These are phyloP conservation scores for Pseudorectes ferrugineus DNA, from an alignment of 2,113 vertebrate genomes.

Conservation along the genomic window DNA sequence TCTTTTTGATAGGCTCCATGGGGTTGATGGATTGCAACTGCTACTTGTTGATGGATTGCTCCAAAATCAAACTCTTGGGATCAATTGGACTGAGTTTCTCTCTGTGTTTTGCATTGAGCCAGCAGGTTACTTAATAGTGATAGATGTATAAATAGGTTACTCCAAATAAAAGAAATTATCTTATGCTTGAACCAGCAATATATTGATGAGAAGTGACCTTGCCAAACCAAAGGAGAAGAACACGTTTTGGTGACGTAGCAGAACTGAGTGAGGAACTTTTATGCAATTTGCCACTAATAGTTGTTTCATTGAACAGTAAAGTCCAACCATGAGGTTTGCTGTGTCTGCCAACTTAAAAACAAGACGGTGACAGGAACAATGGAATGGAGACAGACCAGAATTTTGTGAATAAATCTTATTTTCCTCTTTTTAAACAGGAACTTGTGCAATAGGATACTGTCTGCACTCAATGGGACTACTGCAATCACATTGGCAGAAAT, in stretches of 20 bases:
- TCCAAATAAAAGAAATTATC: conserved; percentile 1
- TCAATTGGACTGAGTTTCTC: neutral
- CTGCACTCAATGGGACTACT: neutral
- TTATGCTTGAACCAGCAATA: neutral
- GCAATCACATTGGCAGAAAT: neutral
- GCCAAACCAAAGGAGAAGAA: neutral
- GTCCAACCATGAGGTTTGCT: neutral
- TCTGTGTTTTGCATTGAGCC: neutral
- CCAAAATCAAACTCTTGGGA: neutral
- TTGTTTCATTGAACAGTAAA: neutral
- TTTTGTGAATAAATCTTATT: neutral
- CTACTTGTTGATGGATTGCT: conserved; percentile 3
- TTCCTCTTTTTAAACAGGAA: neutral
- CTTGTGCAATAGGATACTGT: neutral
- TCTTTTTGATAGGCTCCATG: neutral
- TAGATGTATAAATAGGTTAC: neutral
- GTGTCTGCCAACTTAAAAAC: neutral
- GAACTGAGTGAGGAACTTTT: neutral
- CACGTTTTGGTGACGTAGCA: neutral
- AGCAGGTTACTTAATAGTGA: conserved; percentile 13
- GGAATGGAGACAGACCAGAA: neutral
- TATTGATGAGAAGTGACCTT: conserved; percentile 25
- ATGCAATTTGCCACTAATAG: neutral
- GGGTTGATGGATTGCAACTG: neutral
- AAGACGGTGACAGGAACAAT: neutral